Percentiles rank a stretch among this genome's conserved stretches.
These are phyloP conservation scores for Thunnus albacares DNA, from an alignment of 2,797 vertebrate genomes.

Conservation along the genomic window DNA sequence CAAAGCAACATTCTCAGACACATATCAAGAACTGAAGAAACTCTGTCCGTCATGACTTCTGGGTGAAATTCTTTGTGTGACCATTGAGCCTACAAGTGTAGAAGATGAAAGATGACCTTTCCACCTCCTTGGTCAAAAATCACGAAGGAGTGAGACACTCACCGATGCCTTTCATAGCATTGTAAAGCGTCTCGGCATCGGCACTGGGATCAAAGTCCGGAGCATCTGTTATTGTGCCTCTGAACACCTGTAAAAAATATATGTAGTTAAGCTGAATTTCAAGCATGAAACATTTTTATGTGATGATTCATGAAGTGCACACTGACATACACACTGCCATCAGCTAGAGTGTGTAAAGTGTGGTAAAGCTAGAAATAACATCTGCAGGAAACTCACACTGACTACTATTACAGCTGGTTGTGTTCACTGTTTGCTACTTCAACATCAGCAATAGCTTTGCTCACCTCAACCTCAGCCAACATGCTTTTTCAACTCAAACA, in stretches of 20 bases:
- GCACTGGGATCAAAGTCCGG: slow-evolving; percentile 88
- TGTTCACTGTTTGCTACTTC: neutral
- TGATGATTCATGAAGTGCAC: neutral
- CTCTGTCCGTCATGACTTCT: neutral
- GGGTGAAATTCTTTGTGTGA: slow-evolving; percentile 1
- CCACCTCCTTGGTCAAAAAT: neutral
- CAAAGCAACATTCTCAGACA: slow-evolving; percentile 7
- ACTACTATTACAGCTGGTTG: neutral
- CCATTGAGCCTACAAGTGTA: neutral
- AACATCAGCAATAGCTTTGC: neutral
- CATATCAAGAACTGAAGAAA: neutral
- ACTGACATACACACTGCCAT: neutral
- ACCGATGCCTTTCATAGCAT: slow-evolving; percentile 98
- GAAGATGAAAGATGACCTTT: slow-evolving; percentile 22
- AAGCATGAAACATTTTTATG: neutral
- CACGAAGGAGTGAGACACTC: slow-evolving; percentile 58
- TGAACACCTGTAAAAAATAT: slow-evolving; percentile 86
- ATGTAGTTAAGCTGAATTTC: neutral
- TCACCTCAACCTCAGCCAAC: neutral
- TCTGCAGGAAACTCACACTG: no score
- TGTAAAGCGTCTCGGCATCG: slow-evolving; percentile 94
- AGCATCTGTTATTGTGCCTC: slow-evolving; percentile 90
- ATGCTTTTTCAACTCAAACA: neutral
- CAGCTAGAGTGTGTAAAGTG: neutral
- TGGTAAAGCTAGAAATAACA: no score